Evolutionary conservation across 2,113 vertebrate species (phyloP).

Genomic region (Onychostoma macrolepis): DNA sequence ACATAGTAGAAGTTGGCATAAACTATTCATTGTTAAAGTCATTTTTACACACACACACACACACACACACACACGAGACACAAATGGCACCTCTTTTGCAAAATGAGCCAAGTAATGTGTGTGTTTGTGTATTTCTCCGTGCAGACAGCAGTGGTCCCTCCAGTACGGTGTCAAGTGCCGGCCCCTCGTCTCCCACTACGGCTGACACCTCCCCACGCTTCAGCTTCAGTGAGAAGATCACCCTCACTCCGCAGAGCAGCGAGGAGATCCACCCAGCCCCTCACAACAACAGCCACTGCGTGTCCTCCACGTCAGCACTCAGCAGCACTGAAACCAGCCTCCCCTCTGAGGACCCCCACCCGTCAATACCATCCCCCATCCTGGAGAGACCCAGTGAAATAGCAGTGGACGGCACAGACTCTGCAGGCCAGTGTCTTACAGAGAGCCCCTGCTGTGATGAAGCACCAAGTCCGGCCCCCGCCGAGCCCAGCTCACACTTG

Average conservation of each 20-base stretch:
- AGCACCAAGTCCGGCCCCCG: background rate
- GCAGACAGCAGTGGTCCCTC: conserved; percentile 97
- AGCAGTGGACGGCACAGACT: conserved; percentile 49
- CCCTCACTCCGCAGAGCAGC: conserved; percentile 77
- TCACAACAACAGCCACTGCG: conserved; percentile 56
- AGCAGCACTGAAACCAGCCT: background rate
- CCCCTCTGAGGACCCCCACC: conserved; percentile 17
- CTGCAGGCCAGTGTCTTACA: background rate
- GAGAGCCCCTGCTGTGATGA: background rate
- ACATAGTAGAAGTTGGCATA: background rate
- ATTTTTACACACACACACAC: background rate
- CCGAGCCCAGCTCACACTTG: conserved; percentile 51
- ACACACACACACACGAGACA: background rate
- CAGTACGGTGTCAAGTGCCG: conserved; percentile 93
- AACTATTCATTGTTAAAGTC: background rate
- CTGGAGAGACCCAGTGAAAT: conserved; percentile 57
- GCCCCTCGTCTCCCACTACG: conserved; percentile 89
- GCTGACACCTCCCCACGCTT: conserved; percentile 85
- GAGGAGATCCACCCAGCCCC: conserved; percentile 78
- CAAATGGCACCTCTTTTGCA: background rate
- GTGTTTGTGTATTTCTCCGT: conserved; percentile 55
- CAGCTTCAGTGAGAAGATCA: conserved; percentile 86
- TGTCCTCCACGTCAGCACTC: background rate
- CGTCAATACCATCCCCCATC: conserved; percentile 54
- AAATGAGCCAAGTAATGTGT: background rate